Evolutionary conservation across 2,113 vertebrate genomes (phyloP), one percentile per base, ranked within the genome.

Genomic region (Oplegnathus fasciatus): DNA sequence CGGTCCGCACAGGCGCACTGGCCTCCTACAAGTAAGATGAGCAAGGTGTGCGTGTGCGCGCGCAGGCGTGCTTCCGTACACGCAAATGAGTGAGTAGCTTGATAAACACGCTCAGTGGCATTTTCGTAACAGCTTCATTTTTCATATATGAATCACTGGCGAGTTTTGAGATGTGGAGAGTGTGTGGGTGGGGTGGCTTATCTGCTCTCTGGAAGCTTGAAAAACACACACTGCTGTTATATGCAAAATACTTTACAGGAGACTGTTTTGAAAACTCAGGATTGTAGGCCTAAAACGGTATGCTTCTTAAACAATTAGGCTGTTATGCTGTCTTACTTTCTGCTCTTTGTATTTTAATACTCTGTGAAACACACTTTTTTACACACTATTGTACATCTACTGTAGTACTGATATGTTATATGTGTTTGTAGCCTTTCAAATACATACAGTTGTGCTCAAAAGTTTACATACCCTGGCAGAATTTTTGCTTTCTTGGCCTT

Each of bases 1-100:
- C 9, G 0, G 2, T 28, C 9, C 1, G 85, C 88, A 82, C 85
- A 77, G 44, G 75, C 87, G 80, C 91, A 88, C 71, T 88, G 78
- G 60, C 55, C 52, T 46, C n/a, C 62, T 44, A 28, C 46, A 78
- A 54, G 8, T 30, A 68, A 42, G 34, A 62, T 2, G 15, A 50
- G 20, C 2, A 76, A 22, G 9, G 9, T 24, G 26, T 50, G 28
- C 17, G 62, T 55, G 46, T 54, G 40, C 40, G 40, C 9, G 42
- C 37, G 37, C 37, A n/a, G n/a, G n/a, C n/a, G n/a, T n/a, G n/a
- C n/a, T n/a, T n/a, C n/a, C n/a, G n/a, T n/a, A n/a, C n/a, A n/a
- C 37, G 37, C 8, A 28, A 24, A 68, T 26, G 17, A 61, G 6
- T 46, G 14, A 60, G 60, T 13, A 28, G 11, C 30, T 50, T n/a